Base-by-base conservation (phyloP, 2,797 vertebrate species). In the Pseudocheirus occidentalis region DNA sequence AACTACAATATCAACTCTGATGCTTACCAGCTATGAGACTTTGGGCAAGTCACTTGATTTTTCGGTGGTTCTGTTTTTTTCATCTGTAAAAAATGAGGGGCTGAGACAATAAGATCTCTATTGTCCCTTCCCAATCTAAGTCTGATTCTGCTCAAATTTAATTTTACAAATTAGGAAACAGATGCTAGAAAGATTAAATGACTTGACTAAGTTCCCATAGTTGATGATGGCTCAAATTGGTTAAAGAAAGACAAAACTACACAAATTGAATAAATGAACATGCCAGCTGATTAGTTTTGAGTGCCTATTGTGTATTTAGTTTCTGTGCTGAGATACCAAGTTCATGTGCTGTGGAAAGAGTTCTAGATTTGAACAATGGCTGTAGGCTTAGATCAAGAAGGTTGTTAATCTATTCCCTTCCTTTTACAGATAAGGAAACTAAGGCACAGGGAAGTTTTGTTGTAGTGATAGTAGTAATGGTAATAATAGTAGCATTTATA, bases 241-340 rank as follows among this genome's bases (percentile, higher is more conserved):
- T 94, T n/a, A 96, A 94, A 94, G 46, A 31, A 94, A 95, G n/a
- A 31, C 52, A 90, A 92, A 93, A 92, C 3, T 54, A 90, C 93
- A 92, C 57, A 91, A 95, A 93, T 29, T 11, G 9, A 59, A 62
- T 14, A 13, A 62, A 73, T 5, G 90, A 95, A 91, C 34, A 66
- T 91, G 34, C 34, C 62, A 94, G 40, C 0, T 59, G 0, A 18
- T 62, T 28, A 53, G 58, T 90, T 58, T 94, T 58, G 92, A 90
- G 56, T 53, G 34, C 52, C 55, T 90, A 55, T 40, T 89, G 31
- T 34, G 55, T 1, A 18, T 52, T 96, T 93, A 62, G 55, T 62
- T n/a, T 11, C 53, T 28, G 34, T 91, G 40, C 54, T 93, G 91
- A 55, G 16, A 57, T 52, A 93, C 87, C 31, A 73, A 73, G 34